Percentiles rank a stretch among this genome's conserved stretches.
phyloP scores from a whole-genome alignment of 2,797 vertebrate genomes.

The Brachyalestes nurse region DNA sequence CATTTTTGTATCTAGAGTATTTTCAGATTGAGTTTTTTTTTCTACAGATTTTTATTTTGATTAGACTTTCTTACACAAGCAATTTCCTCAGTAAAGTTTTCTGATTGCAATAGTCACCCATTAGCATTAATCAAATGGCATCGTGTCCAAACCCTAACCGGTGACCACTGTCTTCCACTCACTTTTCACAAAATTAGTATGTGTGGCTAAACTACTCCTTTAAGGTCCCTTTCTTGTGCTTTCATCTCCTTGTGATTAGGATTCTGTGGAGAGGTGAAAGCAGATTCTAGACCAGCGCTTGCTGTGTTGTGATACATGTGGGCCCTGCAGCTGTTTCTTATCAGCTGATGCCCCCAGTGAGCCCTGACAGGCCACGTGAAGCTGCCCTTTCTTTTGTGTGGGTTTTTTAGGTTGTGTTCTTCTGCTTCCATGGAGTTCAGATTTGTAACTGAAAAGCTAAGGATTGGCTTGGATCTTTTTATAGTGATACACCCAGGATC shows the following conservation, averaged over 20 bases:
- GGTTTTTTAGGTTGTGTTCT: not conserved
- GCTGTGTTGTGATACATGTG: not conserved
- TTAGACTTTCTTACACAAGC: too few relatives aligned
- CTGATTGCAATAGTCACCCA: too few relatives aligned
- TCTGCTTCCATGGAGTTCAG: not conserved
- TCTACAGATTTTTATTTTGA: too few relatives aligned
- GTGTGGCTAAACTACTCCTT: too few relatives aligned
- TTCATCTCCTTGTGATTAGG: not conserved
- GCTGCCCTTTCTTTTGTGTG: slow-evolving; percentile 10
- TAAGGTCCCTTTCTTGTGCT: not conserved
- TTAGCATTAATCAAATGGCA: too few relatives aligned
- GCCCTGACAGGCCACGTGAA: slow-evolving; percentile 23
- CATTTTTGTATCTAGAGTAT: too few relatives aligned
- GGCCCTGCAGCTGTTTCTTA: slow-evolving; percentile 34
- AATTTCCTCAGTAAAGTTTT: not conserved
- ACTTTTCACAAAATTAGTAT: too few relatives aligned
- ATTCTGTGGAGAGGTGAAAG: not conserved
- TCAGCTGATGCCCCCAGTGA: slow-evolving; percentile 14
- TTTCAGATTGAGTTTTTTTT: too few relatives aligned
- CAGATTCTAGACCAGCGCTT: not conserved
- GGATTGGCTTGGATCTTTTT: too few relatives aligned
- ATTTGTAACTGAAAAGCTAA: slow-evolving; percentile 9
- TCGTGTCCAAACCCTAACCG: too few relatives aligned
- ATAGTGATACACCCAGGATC: not conserved
- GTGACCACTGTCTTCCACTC: too few relatives aligned